Evolutionary conservation across 2,888 invertebrate genomes (phyloP).

Genomic region (Lasius fuliginosus): DNA sequence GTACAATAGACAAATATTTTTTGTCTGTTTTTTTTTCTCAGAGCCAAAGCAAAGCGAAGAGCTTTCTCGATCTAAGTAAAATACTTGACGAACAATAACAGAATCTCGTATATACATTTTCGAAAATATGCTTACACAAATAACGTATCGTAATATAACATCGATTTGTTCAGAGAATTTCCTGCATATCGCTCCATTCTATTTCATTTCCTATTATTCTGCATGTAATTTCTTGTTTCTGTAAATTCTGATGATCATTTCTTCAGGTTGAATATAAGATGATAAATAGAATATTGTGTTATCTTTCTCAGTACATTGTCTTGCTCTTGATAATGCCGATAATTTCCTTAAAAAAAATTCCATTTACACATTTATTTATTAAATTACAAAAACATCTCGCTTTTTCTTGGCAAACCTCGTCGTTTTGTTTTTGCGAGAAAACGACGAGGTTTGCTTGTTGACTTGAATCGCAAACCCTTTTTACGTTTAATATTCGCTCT

Average conservation of each 20-base stretch:
- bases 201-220: not conserved
- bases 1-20: not conserved
- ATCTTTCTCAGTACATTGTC: not conserved
- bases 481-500: not conserved
- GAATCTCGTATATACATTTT: not conserved
- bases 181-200: not conserved
- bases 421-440: no score
- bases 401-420: not conserved
- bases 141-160: not conserved
- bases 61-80: not conserved
- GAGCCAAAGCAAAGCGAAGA: not conserved
- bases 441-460: no score
- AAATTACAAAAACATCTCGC: not conserved
- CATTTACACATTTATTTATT: not conserved
- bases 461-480: not conserved
- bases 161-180: not conserved
- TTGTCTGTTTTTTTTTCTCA: not conserved
- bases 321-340: not conserved
- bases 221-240: not conserved
- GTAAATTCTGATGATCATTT: slow-evolving; percentile 4
- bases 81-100: not conserved
- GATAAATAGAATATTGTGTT: not conserved
- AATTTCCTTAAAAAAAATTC: not conserved
- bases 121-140: not conserved
- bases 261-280: not conserved